Percentiles rank a stretch among this genome's conserved stretches.
Conservation (phyloP, 2,888 invertebrate species). For the Drosophila rubida region DNA sequence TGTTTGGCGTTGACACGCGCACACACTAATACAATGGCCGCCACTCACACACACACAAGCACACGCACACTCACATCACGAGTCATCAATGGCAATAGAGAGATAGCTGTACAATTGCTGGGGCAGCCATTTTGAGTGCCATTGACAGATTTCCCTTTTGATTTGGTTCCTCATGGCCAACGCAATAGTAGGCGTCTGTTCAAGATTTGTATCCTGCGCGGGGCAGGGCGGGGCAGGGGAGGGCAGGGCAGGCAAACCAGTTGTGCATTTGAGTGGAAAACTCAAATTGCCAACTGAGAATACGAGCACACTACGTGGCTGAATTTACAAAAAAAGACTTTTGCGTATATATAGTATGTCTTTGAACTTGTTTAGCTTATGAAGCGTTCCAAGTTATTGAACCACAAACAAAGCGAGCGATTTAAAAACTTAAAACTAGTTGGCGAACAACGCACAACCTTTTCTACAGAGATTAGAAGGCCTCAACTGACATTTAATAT, state of each 20-base stretch:
- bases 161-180: constrained; percentile 33
- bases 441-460: too few species aligned
- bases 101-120: constrained; percentile 50
- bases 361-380: background rate
- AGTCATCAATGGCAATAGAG: constrained; percentile 16
- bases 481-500: too few species aligned
- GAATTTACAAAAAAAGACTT: background rate
- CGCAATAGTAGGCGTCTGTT: constrained; percentile 30
- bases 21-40: constrained; percentile 21
- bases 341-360: background rate
- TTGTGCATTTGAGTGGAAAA: constrained; percentile 21
- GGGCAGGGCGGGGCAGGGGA: too few species aligned
- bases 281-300: constrained; percentile 4
- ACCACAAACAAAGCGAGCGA: background rate
- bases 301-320: background rate
- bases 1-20: constrained; percentile 61
- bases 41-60: background rate
- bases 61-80: background rate
- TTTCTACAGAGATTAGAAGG: too few species aligned
- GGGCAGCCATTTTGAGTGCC: constrained; percentile 50
- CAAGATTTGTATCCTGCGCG: constrained; percentile 22
- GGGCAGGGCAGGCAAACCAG: constrained; percentile 2
- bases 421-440: background rate
- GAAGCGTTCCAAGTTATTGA: background rate
- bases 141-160: constrained; percentile 61